A percentile compares a stretch with the other conserved stretches of the same genome.
Conservation (phyloP, 1,140 invertebrate species). For the Magallana angulata region DNA sequence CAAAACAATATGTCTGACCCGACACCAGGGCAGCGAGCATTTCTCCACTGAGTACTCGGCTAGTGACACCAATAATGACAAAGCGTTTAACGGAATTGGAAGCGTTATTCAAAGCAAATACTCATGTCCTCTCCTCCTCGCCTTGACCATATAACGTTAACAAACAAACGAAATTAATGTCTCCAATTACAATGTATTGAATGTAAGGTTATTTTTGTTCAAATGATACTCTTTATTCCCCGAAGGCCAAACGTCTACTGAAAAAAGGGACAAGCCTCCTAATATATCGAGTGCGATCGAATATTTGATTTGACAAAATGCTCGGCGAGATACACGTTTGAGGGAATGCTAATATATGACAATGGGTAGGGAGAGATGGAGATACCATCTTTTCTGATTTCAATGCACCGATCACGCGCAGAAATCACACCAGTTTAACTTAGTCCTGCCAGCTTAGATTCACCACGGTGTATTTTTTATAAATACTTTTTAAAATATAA, state of each 20-base stretch:
- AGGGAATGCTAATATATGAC: background rate
- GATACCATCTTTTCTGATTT: background rate
- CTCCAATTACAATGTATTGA: slow-evolving; percentile 29
- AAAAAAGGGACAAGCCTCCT: slow-evolving; percentile 16
- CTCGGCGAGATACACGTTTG: slow-evolving; percentile 5
- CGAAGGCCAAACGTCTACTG: slow-evolving; percentile 20
- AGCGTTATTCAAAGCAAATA: background rate
- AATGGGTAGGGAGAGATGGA: background rate
- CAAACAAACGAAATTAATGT: slow-evolving; percentile 11
- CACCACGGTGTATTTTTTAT: background rate
- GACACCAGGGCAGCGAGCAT: background rate
- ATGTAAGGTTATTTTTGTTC: slow-evolving; percentile 8
- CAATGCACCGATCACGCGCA: background rate
- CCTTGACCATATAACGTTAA: slow-evolving; percentile 20
- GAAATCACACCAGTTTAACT: background rate
- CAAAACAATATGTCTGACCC: background rate
- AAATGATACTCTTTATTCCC: background rate
- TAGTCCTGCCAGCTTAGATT: background rate
- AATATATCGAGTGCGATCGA: slow-evolving; percentile 33
- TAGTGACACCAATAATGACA: slow-evolving; percentile 2
- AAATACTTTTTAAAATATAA: background rate
- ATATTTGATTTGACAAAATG: slow-evolving; percentile 37
- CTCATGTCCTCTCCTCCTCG: background rate
- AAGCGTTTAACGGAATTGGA: slow-evolving; percentile 1
- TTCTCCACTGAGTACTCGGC: background rate